Base-by-base conservation (phyloP, 2,113 vertebrate genomes). In the Pheucticus melanocephalus region DNA sequence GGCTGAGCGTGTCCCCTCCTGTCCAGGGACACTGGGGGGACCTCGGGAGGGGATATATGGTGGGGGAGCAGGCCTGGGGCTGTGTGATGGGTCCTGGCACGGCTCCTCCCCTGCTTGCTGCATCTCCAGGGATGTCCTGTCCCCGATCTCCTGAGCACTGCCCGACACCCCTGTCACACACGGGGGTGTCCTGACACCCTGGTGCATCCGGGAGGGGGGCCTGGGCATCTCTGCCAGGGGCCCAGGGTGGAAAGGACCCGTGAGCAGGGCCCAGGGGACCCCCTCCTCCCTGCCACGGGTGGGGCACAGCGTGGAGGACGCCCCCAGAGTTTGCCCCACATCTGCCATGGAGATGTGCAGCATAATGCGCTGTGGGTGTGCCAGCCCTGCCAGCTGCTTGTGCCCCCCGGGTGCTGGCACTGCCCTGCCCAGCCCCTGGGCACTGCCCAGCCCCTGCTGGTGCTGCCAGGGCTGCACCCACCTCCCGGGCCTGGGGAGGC, bases 151-250 rank as follows among this genome's bases (percentile, higher is more conserved):
- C 66, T 14, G 39, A 30, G 24, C 35, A 3, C 12, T 12, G 30
- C 33, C 57, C 6, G 2, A 15, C 44, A 22, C 2, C 11, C 9
- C 12, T 33, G 21, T 9, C 71, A 35, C 61, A 16, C 2, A 0
- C 0, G 1, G 15, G 10, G 8, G 39, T 50, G 59, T 27, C 81
- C 87, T 22, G 68, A 20, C 19, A 33, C 14, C 8, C 4, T 1
- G 0, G 15, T 9, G 33, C n/a, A 18, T 6, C 53, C 47, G 0
- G 6, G 0, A 6, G 47, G 8, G 0, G 7, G 51, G 9, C 5
- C 12, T 47, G 54, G 28, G 22, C 15, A 15, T 37, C 51, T 6
- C 2, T 28, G 33, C 33, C 66, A 2, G n/a, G 27, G 44, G 44
- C 23, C 16, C 39, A 22, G 17, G 10, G 5, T 15, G 59, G 24